Evolutionary conservation across 2,797 vertebrate genomes (phyloP).

Genomic region (Urocyon cinereoargenteus): DNA sequence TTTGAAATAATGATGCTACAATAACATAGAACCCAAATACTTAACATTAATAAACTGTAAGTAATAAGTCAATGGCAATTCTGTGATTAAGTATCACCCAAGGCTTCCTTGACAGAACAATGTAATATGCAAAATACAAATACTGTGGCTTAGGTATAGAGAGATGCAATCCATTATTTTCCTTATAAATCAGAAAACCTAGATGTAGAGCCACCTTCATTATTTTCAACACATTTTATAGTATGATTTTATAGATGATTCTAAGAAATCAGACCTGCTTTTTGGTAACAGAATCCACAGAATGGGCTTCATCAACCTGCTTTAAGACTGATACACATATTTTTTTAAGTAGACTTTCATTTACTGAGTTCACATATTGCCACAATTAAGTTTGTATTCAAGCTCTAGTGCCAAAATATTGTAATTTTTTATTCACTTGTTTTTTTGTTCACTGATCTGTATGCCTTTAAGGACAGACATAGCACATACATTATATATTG

Average conservation of each 20-base stretch:
- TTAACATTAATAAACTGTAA: slow-evolving; percentile 66
- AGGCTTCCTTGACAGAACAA: neutral
- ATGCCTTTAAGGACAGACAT: neutral
- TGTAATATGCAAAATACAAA: slow-evolving; percentile 13
- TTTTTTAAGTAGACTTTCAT: neutral
- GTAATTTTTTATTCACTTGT: neutral
- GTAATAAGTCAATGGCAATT: slow-evolving; percentile 36
- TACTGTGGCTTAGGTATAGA: neutral
- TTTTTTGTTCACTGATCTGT: neutral
- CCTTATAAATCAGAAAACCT: neutral
- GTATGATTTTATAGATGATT: too few relatives aligned
- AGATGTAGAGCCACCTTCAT: neutral
- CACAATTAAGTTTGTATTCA: neutral
- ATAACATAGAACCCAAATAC: neutral
- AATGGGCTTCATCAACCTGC: neutral
- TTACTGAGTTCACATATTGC: neutral
- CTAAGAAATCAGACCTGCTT: neutral
- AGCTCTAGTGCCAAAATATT: neutral
- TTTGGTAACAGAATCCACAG: neutral
- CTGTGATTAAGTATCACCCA: slow-evolving; percentile 45
- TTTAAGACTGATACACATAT: neutral
- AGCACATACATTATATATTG: neutral
- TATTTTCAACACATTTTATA: neutral
- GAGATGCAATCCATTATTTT: slow-evolving; percentile 53
- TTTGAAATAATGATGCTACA: slow-evolving; percentile 65